Percentiles rank a stretch among this genome's conserved stretches.
These are phyloP conservation scores for Scytalopus superciliaris DNA, from an alignment of 2,113 vertebrate genomes.

Conservation along the genomic window DNA sequence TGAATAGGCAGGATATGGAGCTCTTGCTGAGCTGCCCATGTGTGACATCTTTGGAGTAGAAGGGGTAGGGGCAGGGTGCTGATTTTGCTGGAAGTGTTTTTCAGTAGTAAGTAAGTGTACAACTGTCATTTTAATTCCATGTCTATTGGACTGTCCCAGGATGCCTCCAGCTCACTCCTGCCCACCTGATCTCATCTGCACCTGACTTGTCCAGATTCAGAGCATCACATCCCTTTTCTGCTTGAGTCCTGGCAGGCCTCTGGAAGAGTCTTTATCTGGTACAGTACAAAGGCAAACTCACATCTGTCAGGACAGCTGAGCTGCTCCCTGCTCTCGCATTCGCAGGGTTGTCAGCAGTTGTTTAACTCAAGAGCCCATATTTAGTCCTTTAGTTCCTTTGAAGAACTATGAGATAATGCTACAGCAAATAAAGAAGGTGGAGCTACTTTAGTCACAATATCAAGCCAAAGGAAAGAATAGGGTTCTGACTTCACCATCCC, in stretches of 20 bases:
- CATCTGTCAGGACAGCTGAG: neutral
- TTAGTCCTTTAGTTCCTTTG: neutral
- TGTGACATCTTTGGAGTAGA: neutral
- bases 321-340: neutral
- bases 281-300: neutral
- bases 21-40: neutral
- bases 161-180: neutral
- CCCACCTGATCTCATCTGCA: neutral
- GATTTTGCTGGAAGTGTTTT: neutral
- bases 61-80: neutral
- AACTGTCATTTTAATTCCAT: neutral
- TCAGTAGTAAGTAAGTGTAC: neutral
- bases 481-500: neutral
- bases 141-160: neutral
- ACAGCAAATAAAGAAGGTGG: neutral
- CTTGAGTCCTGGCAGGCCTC: neutral
- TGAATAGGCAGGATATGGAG: neutral
- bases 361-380: neutral
- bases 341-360: neutral
- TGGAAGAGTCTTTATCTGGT: neutral
- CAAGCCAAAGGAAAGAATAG: neutral
- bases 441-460: neutral
- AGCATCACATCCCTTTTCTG: neutral
- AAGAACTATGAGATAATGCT: neutral
- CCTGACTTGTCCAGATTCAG: accelerated